Base-by-base conservation (phyloP, 2,113 vertebrate species). In the Notothenia coriiceps region DNA sequence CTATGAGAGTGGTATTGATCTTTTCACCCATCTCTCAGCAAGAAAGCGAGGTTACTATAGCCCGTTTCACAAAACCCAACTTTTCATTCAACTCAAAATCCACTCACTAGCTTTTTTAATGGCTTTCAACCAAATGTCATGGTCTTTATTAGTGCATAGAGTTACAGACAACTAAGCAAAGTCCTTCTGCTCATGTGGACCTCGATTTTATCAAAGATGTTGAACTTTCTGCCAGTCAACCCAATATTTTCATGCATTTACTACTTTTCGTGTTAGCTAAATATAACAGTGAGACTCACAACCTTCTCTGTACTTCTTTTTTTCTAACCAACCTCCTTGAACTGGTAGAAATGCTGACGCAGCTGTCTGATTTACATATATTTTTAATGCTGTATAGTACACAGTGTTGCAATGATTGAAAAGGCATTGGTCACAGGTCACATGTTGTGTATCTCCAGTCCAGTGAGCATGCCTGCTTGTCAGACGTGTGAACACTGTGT, bases 381-480 rank as follows among this genome's bases (percentile, higher is more conserved):
- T 14, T 65, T 55, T 40, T 22, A 46, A 52, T 50, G 44, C 14
- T 43, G 35, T 47, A 56, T 40, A 44, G 14, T 60, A 17, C 5
- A 47, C 43, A 59, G 3, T 54, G 54, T 50, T 72, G 66, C 54
- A 22, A 52, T 67, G 60, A 65, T 14, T 54, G 59, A 25, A 44
- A 5, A 44, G n/a, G 61, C 25, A 71, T 52, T 70, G 72, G 56
- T 80, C 70, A 60, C 79, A 74, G 71, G 66, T 66, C 64, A 3
- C 52, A 57, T 57, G 49, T 79, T 71, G 56, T 80, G 81, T 44
- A 35, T 57, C 69, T 77, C 6, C 79, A 54, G 84, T 74, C 71
- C 79, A 75, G 10, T 78, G 65, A 71, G 72, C 72, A 68, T 43
- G 57, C 18, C 60, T 4, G 49, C 33, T 74, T 54, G 66, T 80